Evolutionary conservation across 2,113 vertebrate genomes (phyloP).

Genomic region (Melospiza melodia): DNA sequence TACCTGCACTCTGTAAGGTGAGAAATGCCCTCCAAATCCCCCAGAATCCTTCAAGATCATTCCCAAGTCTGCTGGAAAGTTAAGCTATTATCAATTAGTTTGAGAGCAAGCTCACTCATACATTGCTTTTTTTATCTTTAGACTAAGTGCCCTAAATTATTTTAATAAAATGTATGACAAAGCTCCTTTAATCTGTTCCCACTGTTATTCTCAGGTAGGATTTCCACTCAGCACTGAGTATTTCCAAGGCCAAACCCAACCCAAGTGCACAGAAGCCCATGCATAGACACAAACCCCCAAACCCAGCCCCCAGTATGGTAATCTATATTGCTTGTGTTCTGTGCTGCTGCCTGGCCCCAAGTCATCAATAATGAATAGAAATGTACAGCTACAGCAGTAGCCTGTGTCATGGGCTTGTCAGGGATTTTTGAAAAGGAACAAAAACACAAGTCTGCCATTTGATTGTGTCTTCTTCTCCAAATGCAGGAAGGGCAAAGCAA

Average conservation of each 20-base stretch:
- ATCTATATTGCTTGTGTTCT: constrained; percentile 90
- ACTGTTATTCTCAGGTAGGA: not conserved
- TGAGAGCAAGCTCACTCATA: not conserved
- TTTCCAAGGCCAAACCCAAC: not conserved
- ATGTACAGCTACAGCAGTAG: constrained; percentile 85
- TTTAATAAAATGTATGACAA: not conserved
- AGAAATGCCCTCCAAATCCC: not conserved
- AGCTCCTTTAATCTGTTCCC: not conserved
- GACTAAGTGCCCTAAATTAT: not conserved
- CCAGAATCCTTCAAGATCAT: not conserved
- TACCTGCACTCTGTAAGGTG: not conserved
- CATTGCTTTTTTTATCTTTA: not conserved
- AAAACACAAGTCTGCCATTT: constrained; percentile 83
- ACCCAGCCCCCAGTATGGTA: constrained; percentile 71
- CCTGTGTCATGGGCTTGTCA: constrained; percentile 82
- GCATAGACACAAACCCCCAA: not conserved
- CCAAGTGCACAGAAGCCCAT: not conserved
- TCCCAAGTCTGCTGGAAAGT: not conserved
- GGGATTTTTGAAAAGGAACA: constrained; percentile 83
- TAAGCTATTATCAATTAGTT: not conserved
- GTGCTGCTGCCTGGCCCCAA: constrained; percentile 84
- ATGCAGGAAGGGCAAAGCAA: not conserved
- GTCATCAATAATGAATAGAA: constrained; percentile 96
- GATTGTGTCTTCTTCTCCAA: constrained; percentile 63
- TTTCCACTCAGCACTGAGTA: not conserved